These are phyloP conservation scores for Acrobasis consociella DNA, from an alignment of 2,888 invertebrate genomes.

Conservation along the genomic window DNA sequence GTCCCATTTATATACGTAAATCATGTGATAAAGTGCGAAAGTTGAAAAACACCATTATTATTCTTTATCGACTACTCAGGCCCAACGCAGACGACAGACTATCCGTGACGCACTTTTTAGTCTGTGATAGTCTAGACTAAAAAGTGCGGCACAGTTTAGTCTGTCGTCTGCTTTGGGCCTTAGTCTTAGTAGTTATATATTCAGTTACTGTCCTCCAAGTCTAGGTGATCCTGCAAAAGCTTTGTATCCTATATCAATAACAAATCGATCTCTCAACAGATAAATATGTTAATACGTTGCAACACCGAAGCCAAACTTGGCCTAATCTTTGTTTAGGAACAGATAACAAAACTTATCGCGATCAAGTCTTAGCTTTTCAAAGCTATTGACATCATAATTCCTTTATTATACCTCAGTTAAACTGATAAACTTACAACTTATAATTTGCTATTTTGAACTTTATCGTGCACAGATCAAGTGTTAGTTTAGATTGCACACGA, in stretches of 20 bases:
- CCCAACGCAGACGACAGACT: too few relatives aligned
- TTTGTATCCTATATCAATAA: neutral
- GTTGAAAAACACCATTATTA: too few relatives aligned
- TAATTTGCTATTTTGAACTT: conserved; percentile 33
- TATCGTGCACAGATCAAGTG: conserved; percentile 36
- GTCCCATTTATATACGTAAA: too few relatives aligned
- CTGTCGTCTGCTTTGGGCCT: too few relatives aligned
- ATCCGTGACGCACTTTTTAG: too few relatives aligned
- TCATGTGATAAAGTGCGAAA: too few relatives aligned
- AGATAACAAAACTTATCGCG: conserved; percentile 25
- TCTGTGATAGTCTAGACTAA: too few relatives aligned
- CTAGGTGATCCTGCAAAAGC: too few relatives aligned
- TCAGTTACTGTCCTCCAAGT: too few relatives aligned
- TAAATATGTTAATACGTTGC: conserved; percentile 20
- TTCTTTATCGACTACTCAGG: too few relatives aligned
- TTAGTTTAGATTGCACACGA: conserved; percentile 31
- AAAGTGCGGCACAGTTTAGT: too few relatives aligned
- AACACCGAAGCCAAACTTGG: conserved; percentile 28
- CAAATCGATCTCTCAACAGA: conserved; percentile 5
- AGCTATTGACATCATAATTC: conserved; percentile 63
- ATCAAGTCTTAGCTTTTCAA: conserved; percentile 24
- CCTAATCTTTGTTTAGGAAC: conserved; percentile 33
- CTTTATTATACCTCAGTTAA: conserved; percentile 46
- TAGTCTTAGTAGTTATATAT: too few relatives aligned
- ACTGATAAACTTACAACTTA: conserved; percentile 25